These are phyloP conservation scores for Teinopalpus imperialis DNA, from an alignment of 2,888 invertebrate species.

Conservation along the genomic window DNA sequence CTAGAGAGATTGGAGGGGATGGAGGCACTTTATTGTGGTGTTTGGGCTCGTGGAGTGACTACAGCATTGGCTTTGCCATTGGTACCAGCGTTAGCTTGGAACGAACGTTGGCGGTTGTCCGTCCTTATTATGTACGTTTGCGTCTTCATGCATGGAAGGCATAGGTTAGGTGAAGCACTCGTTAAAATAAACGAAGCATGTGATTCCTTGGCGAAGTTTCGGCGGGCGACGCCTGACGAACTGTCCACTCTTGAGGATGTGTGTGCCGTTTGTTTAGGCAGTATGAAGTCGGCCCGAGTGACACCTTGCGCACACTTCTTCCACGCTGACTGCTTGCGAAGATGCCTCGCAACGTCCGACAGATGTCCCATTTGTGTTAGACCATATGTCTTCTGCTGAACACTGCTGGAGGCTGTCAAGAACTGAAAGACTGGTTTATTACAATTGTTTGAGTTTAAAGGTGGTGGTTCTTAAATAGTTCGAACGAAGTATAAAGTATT, in stretches of 20 bases:
- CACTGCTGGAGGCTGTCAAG: neutral
- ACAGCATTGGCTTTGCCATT: slow-evolving; percentile 80
- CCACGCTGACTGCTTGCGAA: slow-evolving; percentile 88
- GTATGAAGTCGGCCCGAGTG: slow-evolving; percentile 86
- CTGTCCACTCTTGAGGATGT: slow-evolving; percentile 87
- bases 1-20: slow-evolving; percentile 86
- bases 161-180: slow-evolving; percentile 81
- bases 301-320: slow-evolving; percentile 91
- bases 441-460: neutral
- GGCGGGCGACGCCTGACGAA: slow-evolving; percentile 85
- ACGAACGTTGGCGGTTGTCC: slow-evolving; percentile 82
- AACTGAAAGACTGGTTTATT: slow-evolving; percentile 18
- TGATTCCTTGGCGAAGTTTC: slow-evolving; percentile 82
- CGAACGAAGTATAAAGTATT: slow-evolving; percentile 6
- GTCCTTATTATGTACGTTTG: slow-evolving; percentile 84
- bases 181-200: slow-evolving; percentile 81
- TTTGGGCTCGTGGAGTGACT: slow-evolving; percentile 83
- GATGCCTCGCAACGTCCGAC: slow-evolving; percentile 86
- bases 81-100: slow-evolving; percentile 78
- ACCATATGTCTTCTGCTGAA: slow-evolving; percentile 81
- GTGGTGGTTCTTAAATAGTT: neutral
- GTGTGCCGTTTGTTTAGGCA: slow-evolving; percentile 88
- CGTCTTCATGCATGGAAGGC: slow-evolving; percentile 84
- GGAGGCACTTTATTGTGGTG: slow-evolving; percentile 86
- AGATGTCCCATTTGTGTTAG: slow-evolving; percentile 90